These are phyloP conservation scores for Drosophila equinoxialis DNA, from an alignment of 1,140 invertebrate genomes.

Conservation along the genomic window DNA sequence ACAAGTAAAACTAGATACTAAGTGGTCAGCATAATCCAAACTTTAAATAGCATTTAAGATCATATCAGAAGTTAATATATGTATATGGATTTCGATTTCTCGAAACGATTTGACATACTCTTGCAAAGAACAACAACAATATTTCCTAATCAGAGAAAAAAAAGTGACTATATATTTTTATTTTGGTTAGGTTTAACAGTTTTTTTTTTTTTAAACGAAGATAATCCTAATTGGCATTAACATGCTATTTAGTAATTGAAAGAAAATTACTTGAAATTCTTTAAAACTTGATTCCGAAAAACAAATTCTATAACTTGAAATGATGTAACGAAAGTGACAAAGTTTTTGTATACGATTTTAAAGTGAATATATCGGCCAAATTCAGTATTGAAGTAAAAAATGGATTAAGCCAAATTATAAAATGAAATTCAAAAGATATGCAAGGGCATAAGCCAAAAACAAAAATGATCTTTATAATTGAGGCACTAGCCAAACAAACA, in stretches of 20 bases:
- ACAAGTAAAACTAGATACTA: slow-evolving; percentile 41
- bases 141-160: background rate
- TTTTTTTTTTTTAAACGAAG: too few species aligned
- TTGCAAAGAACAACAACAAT: background rate
- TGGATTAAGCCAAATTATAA: background rate
- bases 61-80: slow-evolving; percentile 35
- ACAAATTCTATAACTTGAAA: background rate
- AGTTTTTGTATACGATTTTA: background rate
- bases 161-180: too few species aligned
- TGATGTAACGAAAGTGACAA: background rate
- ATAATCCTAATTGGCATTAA: too few species aligned
- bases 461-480: slow-evolving; percentile 26
- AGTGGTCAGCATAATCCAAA: slow-evolving; percentile 47
- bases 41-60: slow-evolving; percentile 54
- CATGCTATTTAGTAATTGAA: too few species aligned
- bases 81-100: slow-evolving; percentile 26
- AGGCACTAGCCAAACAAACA: slow-evolving; percentile 37
- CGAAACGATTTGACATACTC: slow-evolving; percentile 17
- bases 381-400: background rate
- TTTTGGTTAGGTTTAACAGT: too few species aligned
- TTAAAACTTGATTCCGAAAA: background rate
- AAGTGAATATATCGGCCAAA: background rate
- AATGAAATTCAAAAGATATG: slow-evolving; percentile 12
- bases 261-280: background rate
- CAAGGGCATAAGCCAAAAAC: slow-evolving; percentile 33